Evolutionary conservation across 1,140 invertebrate genomes (phyloP), one percentile per base, ranked within the genome.

Genomic region (Probaryconus sp.): DNA sequence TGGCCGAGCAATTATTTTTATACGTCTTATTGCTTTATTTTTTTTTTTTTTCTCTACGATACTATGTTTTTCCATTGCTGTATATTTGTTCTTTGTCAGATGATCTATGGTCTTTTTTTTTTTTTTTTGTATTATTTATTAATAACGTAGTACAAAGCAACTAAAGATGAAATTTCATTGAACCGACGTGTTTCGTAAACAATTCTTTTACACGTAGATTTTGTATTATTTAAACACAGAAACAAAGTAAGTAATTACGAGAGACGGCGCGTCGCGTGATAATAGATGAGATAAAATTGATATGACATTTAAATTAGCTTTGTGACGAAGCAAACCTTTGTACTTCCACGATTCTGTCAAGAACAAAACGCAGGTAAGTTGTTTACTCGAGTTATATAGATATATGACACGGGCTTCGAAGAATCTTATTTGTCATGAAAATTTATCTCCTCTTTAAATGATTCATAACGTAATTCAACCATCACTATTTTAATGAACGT

Each of bases 331-430:
- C n/a, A 10, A 37, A 7, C 33, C 38, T 38, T 53, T 28, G 24
- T 33, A 30, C 21, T 55, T 47, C 4, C 50, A 38, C 9, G 31
- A 16, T 63, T 47, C 35, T 55, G 61, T 65, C 61, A 55, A 17
- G 30, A 37, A 9, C 61, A 65, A 16, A 2, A 37, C 11, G 17
- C 48, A 65, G 61, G 61, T 65, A 65, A 65, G 48, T 65, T 65
- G 61, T 65, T 55, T 30, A 38, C 30, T 5, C 40, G 43, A 65
- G 48, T 65, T 35, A 33, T 48, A 28, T 37, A 37, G 18, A 7
- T 33, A 10, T 24, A 33, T 38, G 31, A 37, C 37, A 18, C n/a
- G 40, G 9, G 48, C 38, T 10, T 30, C 42, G 31, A 65, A 47
- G 50, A 47, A 55, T 31, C 7, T 65, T 55, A 33, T 55, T 65